Evolutionary conservation across 2,888 invertebrate species (phyloP), one percentile per base, ranked within the genome.

Genomic region (Apotomis betuletana): DNA sequence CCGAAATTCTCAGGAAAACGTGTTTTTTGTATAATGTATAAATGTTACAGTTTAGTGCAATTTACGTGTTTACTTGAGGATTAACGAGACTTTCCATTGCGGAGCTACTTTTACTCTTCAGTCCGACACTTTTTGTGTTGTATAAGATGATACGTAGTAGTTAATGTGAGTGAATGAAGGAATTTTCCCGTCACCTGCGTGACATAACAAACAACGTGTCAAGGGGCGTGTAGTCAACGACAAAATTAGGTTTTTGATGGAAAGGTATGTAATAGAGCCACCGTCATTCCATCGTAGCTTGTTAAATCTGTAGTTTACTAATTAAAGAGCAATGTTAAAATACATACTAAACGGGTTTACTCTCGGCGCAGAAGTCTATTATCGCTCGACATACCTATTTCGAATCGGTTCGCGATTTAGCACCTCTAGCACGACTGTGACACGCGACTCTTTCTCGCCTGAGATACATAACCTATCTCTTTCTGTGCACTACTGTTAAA

Each of bases 51-150:
- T 55, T 46, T 27, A 27, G 9, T 46, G 57, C 44, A 55, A 55
- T 70, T 65, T 55, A 51, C 46, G 41, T 59, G 60, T 70, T 61
- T 54, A 46, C 60, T 52, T 46, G 13, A 54, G 54, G 54, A 60
- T 65, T 55, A 61, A 46, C 52, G 46, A 52, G 10, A 52, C 60
- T 69, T 8, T 55, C 4, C 52, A 51, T 70, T 54, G 9, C 13
- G 6, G 38, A 41, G 49, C 55, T 44, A 65, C 13, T 46, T 65
- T 46, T 64, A 55, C 44, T 55, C 9, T 49, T 49, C 49, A 49
- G 2, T 64, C 5, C n/a, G 44, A 44, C 54, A 36, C 2, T 64
- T 55, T 54, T 63, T 10, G 55, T 44, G 54, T 46, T 27, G 55
- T 12, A 13, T 38, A n/a, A 46, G 55, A 65, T 65, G 55, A 55